Evolutionary conservation across 2,888 invertebrate species (phyloP).

Genomic region (Amiota communis): DNA sequence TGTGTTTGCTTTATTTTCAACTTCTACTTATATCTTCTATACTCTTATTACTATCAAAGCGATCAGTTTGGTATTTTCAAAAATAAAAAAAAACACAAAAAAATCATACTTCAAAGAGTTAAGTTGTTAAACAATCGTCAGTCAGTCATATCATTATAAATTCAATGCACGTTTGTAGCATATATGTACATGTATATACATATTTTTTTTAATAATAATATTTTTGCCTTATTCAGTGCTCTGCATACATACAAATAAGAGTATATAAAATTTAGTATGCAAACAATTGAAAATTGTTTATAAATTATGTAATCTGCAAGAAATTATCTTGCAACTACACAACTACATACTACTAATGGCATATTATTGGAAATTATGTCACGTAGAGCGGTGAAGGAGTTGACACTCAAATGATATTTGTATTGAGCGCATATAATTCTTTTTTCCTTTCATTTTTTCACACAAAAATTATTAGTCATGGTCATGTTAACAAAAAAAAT

Average conservation of each 20-base stretch:
- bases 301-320: slow-evolving; percentile 17
- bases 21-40: not conserved
- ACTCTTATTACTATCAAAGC: no score
- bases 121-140: not conserved
- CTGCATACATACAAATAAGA: no score
- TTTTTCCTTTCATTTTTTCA: no score
- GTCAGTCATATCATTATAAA: slow-evolving; percentile 9
- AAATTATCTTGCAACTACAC: slow-evolving; percentile 15
- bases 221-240: not conserved
- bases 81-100: not conserved
- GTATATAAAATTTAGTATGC: not conserved
- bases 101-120: not conserved
- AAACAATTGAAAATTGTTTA: not conserved
- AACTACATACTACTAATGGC: not conserved
- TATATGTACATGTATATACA: not conserved
- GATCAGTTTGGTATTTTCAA: not conserved
- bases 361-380: slow-evolving; percentile 16
- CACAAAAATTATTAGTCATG: not conserved
- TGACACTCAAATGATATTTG: slow-evolving; percentile 5
- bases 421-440: not conserved
- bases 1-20: not conserved
- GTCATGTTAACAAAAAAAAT: not conserved
- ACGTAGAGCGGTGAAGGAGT: not conserved
- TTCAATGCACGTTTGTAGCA: slow-evolving; percentile 14
- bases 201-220: not conserved